Base-by-base conservation (phyloP, 2,888 invertebrate species). In the Campoplex nolae region DNA sequence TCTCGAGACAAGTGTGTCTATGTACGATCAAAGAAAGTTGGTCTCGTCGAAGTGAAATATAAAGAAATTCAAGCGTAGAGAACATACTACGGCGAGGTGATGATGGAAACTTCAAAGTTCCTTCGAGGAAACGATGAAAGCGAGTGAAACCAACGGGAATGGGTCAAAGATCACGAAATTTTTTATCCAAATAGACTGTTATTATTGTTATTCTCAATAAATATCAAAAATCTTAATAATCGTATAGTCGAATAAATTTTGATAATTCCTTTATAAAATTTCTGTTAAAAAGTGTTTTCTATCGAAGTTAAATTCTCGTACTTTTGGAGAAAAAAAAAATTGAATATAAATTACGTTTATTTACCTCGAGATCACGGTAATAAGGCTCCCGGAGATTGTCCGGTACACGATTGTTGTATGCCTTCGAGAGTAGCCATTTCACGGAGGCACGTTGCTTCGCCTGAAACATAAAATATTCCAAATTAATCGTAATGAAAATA, bases 391-490 rank as follows among this genome's bases (percentile, higher is more conserved):
- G 96, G 90, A 99, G 96, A 95, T 99, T 98, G 94, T 98, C 97
- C 91, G 99, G 99, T 95, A 97, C 98, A 95, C 97, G 96, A 96
- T 98, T 98, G 96, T 98, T 98, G 96, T 98, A 99, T 89, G 99
- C 98, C 96, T 99, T 99, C 92, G 98, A 97, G 91, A 99, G 96
- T 92, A 99, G 97, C 99, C 99, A 99, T 96, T 98, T 98, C 93
- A 99, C 97, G 93, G 98, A 98, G 93, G 98, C 98, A 95, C 98
- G 96, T 95, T 99, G 98, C 95, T 98, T 98, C 92, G 99, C 98
- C 99, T 99, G 96, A 35, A 97, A 97, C 93, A 95, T 95, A 93
- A 92, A 93, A 89, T 58, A 62, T 38, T 75, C 32, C n/a, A 3
- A 71, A 86, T 83, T 82, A 87, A 73, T 81, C 35, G 56, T 74